These are phyloP conservation scores for Oryzias sinensis DNA, from an alignment of 2,797 vertebrate genomes.

Conservation along the genomic window DNA sequence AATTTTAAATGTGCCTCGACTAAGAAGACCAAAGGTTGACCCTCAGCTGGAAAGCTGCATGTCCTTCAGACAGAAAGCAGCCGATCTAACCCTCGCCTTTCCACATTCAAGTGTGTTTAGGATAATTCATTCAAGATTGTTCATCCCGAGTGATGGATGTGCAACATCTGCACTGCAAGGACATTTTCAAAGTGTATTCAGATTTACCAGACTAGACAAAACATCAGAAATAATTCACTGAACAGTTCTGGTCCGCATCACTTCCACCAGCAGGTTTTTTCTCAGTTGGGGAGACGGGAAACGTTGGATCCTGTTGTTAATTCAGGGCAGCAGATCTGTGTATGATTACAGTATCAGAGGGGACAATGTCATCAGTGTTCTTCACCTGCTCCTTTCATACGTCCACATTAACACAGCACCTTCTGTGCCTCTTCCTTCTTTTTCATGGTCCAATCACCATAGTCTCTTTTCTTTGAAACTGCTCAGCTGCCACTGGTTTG, in stretches of 20 bases:
- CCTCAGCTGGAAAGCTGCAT: background rate
- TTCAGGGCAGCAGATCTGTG: constrained; percentile 28
- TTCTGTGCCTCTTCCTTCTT: constrained; percentile 40
- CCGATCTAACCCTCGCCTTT: background rate
- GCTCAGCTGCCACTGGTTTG: constrained; percentile 20
- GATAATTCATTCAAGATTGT: background rate
- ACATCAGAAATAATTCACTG: no score
- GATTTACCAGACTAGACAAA: no score
- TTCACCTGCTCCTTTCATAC: constrained; percentile 32
- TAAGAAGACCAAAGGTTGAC: background rate
- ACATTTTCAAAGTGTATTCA: no score
- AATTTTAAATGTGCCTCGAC: no score
- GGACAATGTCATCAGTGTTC: constrained; percentile 33
- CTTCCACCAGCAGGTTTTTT: background rate
- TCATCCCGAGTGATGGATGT: background rate
- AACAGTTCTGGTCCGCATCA: background rate
- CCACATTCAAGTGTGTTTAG: background rate
- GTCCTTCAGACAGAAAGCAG: background rate
- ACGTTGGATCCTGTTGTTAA: constrained; percentile 31
- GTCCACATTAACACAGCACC: constrained; percentile 36
- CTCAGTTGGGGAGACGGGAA: constrained; percentile 12
- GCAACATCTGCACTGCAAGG: background rate
- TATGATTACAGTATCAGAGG: constrained; percentile 25
- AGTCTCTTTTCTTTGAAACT: constrained; percentile 18
- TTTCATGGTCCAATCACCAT: constrained; percentile 50